Evolutionary conservation across 2,113 vertebrate species (phyloP).

Genomic region (Alectura lathami): DNA sequence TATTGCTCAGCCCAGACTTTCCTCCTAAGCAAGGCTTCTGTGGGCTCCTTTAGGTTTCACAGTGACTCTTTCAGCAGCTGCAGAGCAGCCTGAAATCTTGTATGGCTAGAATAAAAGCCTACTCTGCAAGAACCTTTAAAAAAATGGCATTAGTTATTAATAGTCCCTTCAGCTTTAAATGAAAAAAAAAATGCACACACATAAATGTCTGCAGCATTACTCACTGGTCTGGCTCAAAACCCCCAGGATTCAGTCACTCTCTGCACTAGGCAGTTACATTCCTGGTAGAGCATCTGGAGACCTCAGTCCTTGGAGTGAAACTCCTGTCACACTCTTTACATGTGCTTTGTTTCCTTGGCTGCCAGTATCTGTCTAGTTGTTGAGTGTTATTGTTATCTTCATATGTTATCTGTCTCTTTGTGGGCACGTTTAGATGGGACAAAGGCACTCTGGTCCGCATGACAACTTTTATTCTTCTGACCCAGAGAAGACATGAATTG

Average conservation of each 20-base stretch:
- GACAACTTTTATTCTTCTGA: accelerated
- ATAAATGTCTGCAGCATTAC: not conserved
- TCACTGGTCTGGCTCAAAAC: not conserved
- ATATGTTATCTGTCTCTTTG: not conserved
- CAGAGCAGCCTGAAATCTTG: accelerated
- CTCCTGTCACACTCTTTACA: accelerated
- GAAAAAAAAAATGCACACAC: not conserved
- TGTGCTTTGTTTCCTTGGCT: not conserved
- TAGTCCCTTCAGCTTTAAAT: not conserved
- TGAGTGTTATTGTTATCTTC: not conserved
- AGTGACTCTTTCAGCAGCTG: not conserved
- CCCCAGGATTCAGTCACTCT: not conserved
- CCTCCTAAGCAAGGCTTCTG: not conserved
- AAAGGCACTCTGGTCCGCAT: accelerated
- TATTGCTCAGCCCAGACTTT: not conserved
- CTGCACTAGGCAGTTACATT: not conserved
- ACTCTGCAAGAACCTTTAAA: not conserved
- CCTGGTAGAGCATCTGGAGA: not conserved
- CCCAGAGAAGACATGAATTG: not conserved
- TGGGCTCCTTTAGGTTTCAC: not conserved
- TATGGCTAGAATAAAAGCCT: not conserved
- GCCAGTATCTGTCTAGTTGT: not conserved
- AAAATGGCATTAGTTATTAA: not conserved
- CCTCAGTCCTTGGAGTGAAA: not conserved
- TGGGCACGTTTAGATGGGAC: accelerated